Base-by-base conservation (phyloP, 2,113 vertebrate genomes). In the Pithys albifrons region DNA sequence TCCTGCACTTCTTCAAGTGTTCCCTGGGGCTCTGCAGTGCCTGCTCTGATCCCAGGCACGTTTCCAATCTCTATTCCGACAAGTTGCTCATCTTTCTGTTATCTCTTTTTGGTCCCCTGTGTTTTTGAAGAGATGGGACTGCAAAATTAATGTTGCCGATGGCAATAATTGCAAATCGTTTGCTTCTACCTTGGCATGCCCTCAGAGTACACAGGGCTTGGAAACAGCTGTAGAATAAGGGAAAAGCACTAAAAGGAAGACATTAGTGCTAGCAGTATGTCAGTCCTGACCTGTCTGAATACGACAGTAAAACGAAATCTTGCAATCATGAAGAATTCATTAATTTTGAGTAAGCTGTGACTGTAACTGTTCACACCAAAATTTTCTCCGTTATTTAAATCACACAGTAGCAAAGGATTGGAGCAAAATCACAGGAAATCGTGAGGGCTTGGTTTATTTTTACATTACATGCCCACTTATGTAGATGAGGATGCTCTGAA, bases 171-270 rank as follows among this genome's bases (percentile, higher is more conserved):
- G 85, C 78, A 73, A 88, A 92, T 80, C 9, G 3, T 79, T 93
- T 74, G 54, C 91, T 90, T 85, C 91, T 96, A 86, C 82, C 94
- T 95, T 92, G 67, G 64, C 75, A 43, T 95, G 82, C 90, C 95
- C 95, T 96, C 95, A 79, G 92, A 96, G 85, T n/a, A 89, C 33
- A 8, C 8, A 35, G 66, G 49, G 78, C 55, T 90, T 88, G 82
- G 77, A 94, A 76, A 70, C 10, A 88, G 85, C 49, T 84, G 41
- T 61, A 77, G 72, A 92, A 39, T 6, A 64, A 19, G 17, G 29
- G 31, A 41, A 94, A 93, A 49, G 3, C 27, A 37, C 49, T 24
- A 3, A 11, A 70, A 85, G 49, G 31, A 66, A 37, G 7, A 15
- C 22, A 45, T 41, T 52, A 48, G 6, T 52, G 39, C 22, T 20